A percentile compares a stretch with the other conserved stretches of the same genome.
Evolutionary conservation across 2,888 invertebrate species (phyloP).

Genomic region (Rugalucina vietnamica): DNA sequence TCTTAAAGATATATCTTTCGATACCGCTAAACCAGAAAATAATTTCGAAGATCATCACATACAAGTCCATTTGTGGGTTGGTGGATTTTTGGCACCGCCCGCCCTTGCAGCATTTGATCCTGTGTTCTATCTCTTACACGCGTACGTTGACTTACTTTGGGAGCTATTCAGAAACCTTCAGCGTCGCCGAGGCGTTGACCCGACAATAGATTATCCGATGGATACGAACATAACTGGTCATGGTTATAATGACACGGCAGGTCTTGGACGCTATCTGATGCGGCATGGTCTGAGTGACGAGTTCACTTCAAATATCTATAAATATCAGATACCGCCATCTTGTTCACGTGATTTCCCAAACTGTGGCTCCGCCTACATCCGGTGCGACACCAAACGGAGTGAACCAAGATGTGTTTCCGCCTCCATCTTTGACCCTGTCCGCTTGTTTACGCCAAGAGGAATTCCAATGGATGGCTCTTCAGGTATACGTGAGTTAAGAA

Average conservation of each 20-base stretch:
- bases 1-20: conserved; percentile 60
- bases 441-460: conserved; percentile 33
- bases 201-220: conserved; percentile 62
- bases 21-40: conserved; percentile 65
- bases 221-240: conserved; percentile 59
- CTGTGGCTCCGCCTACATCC: conserved; percentile 62
- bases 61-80: conserved; percentile 79
- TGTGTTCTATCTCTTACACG: conserved; percentile 81
- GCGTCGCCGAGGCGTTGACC: conserved; percentile 55
- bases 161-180: conserved; percentile 73
- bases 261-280: conserved; percentile 61
- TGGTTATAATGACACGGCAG: conserved; percentile 54
- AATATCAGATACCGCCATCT: conserved; percentile 65
- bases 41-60: conserved; percentile 74
- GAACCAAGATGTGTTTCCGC: conserved; percentile 63
- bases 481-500: conserved; percentile 49
- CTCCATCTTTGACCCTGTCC: conserved; percentile 60
- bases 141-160: conserved; percentile 82
- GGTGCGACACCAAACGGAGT: conserved; percentile 59
- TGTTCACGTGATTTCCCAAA: conserved; percentile 51
- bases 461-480: conserved; percentile 52
- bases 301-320: conserved; percentile 65
- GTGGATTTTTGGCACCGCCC: conserved; percentile 80
- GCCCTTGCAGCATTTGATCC: conserved; percentile 82
- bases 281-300: conserved; percentile 67